Evolutionary conservation across 2,113 vertebrate genomes (phyloP), one percentile per base, ranked within the genome.

Genomic region (Pachycephala philippinensis): DNA sequence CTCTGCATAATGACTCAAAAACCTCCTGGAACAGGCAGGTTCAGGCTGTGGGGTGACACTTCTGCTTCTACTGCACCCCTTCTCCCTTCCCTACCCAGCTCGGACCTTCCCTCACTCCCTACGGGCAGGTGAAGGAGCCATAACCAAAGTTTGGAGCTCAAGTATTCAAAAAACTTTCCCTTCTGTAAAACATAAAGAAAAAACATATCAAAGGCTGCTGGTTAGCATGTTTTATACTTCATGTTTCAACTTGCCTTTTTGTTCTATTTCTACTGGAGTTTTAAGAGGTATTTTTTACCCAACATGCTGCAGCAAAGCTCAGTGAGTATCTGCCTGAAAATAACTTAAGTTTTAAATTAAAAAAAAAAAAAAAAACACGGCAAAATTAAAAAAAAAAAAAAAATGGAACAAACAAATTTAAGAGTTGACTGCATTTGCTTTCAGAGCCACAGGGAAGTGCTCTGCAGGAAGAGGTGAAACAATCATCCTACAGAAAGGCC

Each of bases 161-260:
- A 84, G n/a, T 39, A 80, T 61, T 94, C 78, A 92, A 76, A 94
- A 69, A 86, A 22, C 54, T 53, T 86, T 63, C n/a, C 30, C 86
- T 80, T 90, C 59, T 74, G 47, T 70, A 86, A 93, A 96, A 65
- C 79, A 27, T 13, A 23, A 92, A 59, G 31, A 44, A 82, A 66
- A 77, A 87, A 80, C 47, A 52, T 95, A 95, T 93, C 92, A 97
- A 96, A 97, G 92, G 66, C n/a, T 83, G 63, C 68, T 90, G 68
- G 50, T 84, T 90, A 57, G 13, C 76, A 70, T 78, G 92, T 54
- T 82, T 91, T 60, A 26, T 19, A 65, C 66, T 85, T 82, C 94
- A 78, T 91, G 95, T 95, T 84, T 44, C 93, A 77, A 92, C 95
- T 60, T 91, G 95, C 59, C 13, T 3, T 87, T 95, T 89, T 76